phyloP scores from a whole-genome alignment of 2,797 vertebrate genomes.

The Pangasius sanitwongsei region DNA sequence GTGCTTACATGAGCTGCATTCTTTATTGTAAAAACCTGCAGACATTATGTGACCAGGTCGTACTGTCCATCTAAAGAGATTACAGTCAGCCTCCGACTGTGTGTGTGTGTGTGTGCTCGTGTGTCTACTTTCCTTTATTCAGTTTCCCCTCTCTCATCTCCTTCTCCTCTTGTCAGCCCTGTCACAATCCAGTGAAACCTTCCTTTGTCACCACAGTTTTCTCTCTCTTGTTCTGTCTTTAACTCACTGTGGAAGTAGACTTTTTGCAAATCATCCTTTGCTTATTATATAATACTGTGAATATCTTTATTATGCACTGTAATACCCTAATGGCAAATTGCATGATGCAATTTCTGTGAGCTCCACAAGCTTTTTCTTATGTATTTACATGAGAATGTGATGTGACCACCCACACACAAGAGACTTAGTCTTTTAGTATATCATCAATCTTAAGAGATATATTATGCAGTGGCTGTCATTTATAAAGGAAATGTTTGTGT shows the following conservation, averaged over 20 bases:
- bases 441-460: constrained; percentile 17
- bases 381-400: constrained; percentile 4
- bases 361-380: neutral
- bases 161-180: neutral
- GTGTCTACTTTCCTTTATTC: neutral
- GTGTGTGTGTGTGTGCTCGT: neutral
- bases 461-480: constrained; percentile 20
- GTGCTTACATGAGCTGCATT: constrained; percentile 30
- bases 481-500: constrained; percentile 11
- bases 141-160: neutral
- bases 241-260: neutral
- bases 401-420: neutral
- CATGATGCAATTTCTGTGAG: neutral
- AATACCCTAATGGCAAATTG: constrained; percentile 41
- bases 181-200: neutral
- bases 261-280: neutral
- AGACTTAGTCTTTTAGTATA: neutral
- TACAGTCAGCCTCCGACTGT: constrained; percentile 23
- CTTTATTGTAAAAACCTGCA: constrained; percentile 34
- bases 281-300: neutral
- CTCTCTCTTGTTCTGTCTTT: neutral
- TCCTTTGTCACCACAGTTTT: neutral
- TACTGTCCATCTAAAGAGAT: constrained; percentile 39
- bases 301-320: neutral
- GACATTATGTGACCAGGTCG: constrained; percentile 28